phyloP scores from a whole-genome alignment of 1,140 invertebrate genomes.

The Pemphigus obesinymphae region DNA sequence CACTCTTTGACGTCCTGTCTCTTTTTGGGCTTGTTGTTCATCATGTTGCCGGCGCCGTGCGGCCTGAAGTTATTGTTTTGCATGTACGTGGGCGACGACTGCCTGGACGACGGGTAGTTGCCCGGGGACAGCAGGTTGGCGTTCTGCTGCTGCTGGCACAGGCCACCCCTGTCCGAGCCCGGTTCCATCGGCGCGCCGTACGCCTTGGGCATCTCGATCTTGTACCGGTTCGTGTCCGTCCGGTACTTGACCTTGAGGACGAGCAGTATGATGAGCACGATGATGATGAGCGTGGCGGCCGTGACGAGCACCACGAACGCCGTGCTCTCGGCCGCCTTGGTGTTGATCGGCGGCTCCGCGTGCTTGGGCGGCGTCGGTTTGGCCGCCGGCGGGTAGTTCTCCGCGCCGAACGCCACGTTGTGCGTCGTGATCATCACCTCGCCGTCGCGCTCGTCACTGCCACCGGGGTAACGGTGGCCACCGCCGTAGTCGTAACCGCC shows the following conservation, averaged over 20 bases:
- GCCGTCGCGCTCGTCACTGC: slow-evolving; percentile 29
- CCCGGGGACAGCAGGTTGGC: not conserved
- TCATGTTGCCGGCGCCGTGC: slow-evolving; percentile 55
- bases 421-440: slow-evolving; percentile 14
- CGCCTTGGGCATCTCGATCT: slow-evolving; percentile 78
- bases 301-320: slow-evolving; percentile 83
- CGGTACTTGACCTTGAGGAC: slow-evolving; percentile 84
- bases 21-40: slow-evolving; percentile 60
- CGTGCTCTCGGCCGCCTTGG: slow-evolving; percentile 66
- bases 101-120: not conserved
- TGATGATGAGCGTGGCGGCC: slow-evolving; percentile 82
- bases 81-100: slow-evolving; percentile 25
- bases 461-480: not conserved
- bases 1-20: slow-evolving; percentile 89
- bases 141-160: not conserved
- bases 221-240: slow-evolving; percentile 61
- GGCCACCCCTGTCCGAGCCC: slow-evolving; percentile 38
- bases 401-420: not conserved
- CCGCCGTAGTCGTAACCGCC: not conserved
- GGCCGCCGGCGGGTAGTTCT: not conserved
- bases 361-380: slow-evolving; percentile 39
- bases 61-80: slow-evolving; percentile 48
- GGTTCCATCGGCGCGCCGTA: slow-evolving; percentile 47
- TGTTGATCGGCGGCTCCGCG: slow-evolving; percentile 54
- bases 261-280: slow-evolving; percentile 83